Conservation (phyloP, 2,888 invertebrate genomes). For the Scaptomyza flava region DNA sequence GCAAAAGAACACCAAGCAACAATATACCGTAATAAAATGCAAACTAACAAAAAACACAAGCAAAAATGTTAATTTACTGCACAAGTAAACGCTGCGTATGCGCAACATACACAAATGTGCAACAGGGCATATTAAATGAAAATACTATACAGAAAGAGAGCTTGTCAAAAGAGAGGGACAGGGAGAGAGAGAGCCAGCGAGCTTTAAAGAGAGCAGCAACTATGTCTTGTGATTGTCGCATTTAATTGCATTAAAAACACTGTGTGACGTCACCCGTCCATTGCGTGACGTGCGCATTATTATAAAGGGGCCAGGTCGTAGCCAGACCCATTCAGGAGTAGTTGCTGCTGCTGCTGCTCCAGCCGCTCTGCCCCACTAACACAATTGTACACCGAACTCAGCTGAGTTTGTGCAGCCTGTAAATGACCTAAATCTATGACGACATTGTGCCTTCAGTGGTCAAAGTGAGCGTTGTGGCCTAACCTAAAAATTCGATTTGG, state of each 20-base stretch:
- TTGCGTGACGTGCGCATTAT: conserved; percentile 62
- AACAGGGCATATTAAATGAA: conserved; percentile 58
- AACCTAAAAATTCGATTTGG: conserved; percentile 33
- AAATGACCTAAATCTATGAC: conserved; percentile 68
- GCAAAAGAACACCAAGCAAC: conserved; percentile 63
- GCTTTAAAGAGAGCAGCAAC: conserved; percentile 46
- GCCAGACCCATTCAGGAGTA: conserved; percentile 1
- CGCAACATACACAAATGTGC: conserved; percentile 51
- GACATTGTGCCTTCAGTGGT: conserved; percentile 41
- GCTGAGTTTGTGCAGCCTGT: conserved; percentile 46
- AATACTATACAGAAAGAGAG: not conserved
- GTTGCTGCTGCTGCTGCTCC: conserved; percentile 6
- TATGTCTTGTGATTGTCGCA: conserved; percentile 33
- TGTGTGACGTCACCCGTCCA: conserved; percentile 67
- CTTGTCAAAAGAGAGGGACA: conserved; percentile 1
- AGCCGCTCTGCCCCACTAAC: conserved; percentile 64
- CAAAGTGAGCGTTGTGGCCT: not conserved
- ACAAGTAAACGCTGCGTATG: conserved; percentile 36
- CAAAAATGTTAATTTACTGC: not conserved
- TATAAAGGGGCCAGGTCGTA: conserved; percentile 41
- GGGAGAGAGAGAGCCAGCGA: conserved; percentile 17
- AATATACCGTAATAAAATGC: conserved; percentile 58
- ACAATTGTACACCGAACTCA: conserved; percentile 56
- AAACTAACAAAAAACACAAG: not conserved
- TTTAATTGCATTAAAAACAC: conserved; percentile 61